Base-by-base conservation (phyloP, 2,888 invertebrate genomes). In the Macrosiphum euphorbiae region DNA sequence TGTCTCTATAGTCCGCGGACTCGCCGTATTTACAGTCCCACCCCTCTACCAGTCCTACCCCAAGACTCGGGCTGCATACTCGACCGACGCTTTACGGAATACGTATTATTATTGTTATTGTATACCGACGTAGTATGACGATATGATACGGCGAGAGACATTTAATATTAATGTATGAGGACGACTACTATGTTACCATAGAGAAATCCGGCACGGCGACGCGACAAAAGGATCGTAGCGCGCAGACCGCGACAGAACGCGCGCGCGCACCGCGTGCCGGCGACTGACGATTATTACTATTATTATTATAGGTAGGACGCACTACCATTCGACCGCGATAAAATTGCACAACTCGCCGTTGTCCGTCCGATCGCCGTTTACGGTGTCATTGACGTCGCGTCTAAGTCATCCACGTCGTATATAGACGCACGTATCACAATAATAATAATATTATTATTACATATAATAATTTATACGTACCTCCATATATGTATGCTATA, bases 301-400 rank as follows among this genome's bases (percentile, higher is more conserved):
- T n/a, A n/a, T n/a, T 90, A 88, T 67, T 90, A 85, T 91, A 55
- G n/a, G 13, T n/a, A 67, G 55, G 20, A 55, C 20, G 20, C n/a
- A n/a, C n/a, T 78, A 78, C 78, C 78, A 78, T 78, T 86, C 52
- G 58, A 61, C 78, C n/a, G 35, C n/a, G n/a, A 44, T 44, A 67
- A 67, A 87, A 92, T 92, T 28, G 88, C 88, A 84, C 92, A 78
- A 92, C 88, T 88, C 88, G 35, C 35, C 78, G 78, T 92, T 78
- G 92, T 88, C 88, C 55, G 55, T n/a, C 35, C 78, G 78, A 92
- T 92, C 78, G n/a, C 92, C 88, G 55, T 92, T 92, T 92, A 92
- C 55, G 88, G 92, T 88, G 87, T 55, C 78, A 92, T 92, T 92
- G 88, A 92, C 92, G 78, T 88, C 50, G 52, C 55, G 86, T 50